These are phyloP conservation scores for Sylvietta virens DNA, from an alignment of 2,113 vertebrate genomes.

Conservation along the genomic window DNA sequence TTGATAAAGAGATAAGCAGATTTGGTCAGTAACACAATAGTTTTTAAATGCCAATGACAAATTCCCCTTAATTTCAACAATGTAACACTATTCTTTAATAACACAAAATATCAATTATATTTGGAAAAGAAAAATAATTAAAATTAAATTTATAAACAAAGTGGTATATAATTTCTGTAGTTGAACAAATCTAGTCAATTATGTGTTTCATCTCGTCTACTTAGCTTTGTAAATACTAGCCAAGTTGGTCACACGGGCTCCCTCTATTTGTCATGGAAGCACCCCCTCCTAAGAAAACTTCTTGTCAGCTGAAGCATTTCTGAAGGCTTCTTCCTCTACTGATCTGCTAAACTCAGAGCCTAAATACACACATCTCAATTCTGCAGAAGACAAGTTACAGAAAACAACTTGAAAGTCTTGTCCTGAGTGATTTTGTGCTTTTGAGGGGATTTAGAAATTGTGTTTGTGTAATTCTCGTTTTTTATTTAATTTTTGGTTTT, in stretches of 20 bases:
- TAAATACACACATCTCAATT: rapidly evolving
- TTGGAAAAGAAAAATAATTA: not conserved
- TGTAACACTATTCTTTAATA: not conserved
- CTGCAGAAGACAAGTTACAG: not conserved
- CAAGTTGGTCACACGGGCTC: rapidly evolving
- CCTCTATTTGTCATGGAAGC: not conserved
- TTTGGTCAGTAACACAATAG: not conserved
- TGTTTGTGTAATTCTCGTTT: not conserved
- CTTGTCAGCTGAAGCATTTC: not conserved
- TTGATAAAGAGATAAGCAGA: not conserved
- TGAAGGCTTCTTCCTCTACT: not conserved
- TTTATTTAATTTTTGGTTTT: not conserved
- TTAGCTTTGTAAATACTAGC: not conserved
- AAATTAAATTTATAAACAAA: not conserved
- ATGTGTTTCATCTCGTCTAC: not conserved
- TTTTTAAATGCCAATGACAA: not conserved
- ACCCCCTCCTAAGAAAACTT: not conserved
- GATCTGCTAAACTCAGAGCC: not conserved
- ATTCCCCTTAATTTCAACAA: not conserved
- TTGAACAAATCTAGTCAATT: not conserved
- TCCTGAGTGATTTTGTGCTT: not conserved
- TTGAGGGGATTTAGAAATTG: not conserved
- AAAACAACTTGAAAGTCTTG: not conserved
- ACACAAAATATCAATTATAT: not conserved
- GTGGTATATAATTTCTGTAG: not conserved